Percentiles rank a stretch among this genome's conserved stretches.
These are phyloP conservation scores for Eurois occulta DNA, from an alignment of 2,888 invertebrate species.

Conservation along the genomic window DNA sequence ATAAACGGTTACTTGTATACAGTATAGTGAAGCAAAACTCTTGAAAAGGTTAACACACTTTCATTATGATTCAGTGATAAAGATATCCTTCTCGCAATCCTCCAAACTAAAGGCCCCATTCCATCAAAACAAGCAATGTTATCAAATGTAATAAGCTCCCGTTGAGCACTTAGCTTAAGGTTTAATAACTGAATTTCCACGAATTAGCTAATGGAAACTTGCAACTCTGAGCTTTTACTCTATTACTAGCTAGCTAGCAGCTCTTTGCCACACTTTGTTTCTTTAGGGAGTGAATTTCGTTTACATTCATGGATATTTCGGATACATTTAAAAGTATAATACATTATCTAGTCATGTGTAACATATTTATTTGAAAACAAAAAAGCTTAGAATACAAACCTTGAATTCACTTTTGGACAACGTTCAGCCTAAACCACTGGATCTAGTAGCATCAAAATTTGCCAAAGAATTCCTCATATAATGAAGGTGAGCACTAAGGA, in stretches of 20 bases:
- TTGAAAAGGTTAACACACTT: too few species aligned
- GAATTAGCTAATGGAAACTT: slow-evolving; percentile 54
- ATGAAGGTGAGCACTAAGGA: neutral
- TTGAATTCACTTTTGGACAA: neutral
- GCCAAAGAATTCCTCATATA: neutral
- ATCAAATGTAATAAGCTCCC: slow-evolving; percentile 39
- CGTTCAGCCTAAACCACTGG: neutral
- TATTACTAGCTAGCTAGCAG: neutral
- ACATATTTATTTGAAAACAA: neutral
- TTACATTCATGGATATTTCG: neutral
- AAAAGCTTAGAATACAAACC: neutral
- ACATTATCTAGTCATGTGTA: neutral
- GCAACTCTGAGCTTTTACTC: slow-evolving; percentile 22
- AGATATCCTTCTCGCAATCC: neutral
- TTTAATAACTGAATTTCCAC: slow-evolving; percentile 41
- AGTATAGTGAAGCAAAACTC: neutral
- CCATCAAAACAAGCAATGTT: slow-evolving; percentile 15
- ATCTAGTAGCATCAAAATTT: neutral
- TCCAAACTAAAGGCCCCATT: neutral
- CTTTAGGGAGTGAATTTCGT: neutral
- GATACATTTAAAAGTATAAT: neutral
- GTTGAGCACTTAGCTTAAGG: slow-evolving; percentile 47
- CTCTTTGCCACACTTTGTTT: slow-evolving; percentile 18
- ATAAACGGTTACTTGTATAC: neutral
- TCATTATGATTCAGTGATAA: neutral